Base-by-base conservation (phyloP, 2,888 invertebrate genomes). In the Archaeoteleia sp. region DNA sequence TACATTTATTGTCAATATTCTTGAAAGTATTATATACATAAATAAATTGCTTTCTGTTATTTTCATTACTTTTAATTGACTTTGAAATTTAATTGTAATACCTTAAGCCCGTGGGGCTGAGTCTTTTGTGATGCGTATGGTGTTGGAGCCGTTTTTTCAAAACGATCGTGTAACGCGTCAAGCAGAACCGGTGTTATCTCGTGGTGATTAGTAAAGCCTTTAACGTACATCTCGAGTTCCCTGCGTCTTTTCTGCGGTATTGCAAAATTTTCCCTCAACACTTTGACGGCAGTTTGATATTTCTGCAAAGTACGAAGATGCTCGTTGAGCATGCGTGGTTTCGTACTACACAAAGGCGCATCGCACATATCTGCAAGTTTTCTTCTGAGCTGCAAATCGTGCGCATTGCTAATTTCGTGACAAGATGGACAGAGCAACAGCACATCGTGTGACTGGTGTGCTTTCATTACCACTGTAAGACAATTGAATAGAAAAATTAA, bases 391-490 rank as follows among this genome's bases (percentile, higher is more conserved):
- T 82, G 79, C 46, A 87, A 85, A 84, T 94, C 94, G 25, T 87
- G 86, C 30, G 87, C 86, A 81, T 92, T 92, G 83, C 93, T 92
- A 14, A 84, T 81, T 76, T 90, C 90, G 85, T 95, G 94, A 79
- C 95, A 95, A 0, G 75, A 61, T 29, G 88, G 87, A 82, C 95
- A 95, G 40, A 95, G 83, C 62, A 94, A 82, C 15, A 95, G 84
- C 37, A 94, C 89, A 85, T 95, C 95, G 83, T 95, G 95, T 0
- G 93, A 94, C 3, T 91, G 90, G 82, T 93, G 94, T 14, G 92
- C 90, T 82, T 95, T 95, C 90, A 94, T 90, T 30, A 92, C 87
- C 42, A 89, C 89, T 89, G 86, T 69, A 84, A 87, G 57, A 5
- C 5, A 34, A 35, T 35, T 13, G 10, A 42, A 27, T 25, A 5